Evolutionary conservation across 2,888 invertebrate genomes (phyloP).

Genomic region (Strigamia transsilvanica): DNA sequence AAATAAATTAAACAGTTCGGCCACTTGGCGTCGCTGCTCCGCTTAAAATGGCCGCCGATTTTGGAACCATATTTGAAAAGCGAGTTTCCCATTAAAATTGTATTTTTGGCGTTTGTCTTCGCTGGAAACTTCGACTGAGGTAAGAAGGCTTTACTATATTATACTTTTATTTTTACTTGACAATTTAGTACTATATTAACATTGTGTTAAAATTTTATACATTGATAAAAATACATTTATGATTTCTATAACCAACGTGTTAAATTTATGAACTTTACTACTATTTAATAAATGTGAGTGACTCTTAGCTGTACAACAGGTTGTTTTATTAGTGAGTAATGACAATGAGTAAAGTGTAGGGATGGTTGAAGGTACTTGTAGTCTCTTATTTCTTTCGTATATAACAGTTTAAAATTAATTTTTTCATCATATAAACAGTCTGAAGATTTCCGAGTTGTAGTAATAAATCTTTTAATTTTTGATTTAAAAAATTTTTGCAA

Average conservation of each 20-base stretch:
- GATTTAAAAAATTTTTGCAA: too few relatives aligned
- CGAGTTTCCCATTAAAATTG: too few relatives aligned
- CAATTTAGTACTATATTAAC: not conserved
- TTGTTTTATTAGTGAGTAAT: not conserved
- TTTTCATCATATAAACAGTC: too few relatives aligned
- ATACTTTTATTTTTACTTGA: not conserved
- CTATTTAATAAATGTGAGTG: not conserved
- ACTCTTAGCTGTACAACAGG: not conserved
- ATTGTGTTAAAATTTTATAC: constrained; percentile 10
- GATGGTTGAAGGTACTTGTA: not conserved
- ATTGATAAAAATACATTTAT: constrained; percentile 20
- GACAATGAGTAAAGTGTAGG: not conserved
- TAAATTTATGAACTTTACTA: not conserved
- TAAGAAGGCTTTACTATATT: too few relatives aligned
- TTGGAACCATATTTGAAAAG: too few relatives aligned
- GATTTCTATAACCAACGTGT: constrained; percentile 2
- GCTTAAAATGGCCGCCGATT: too few relatives aligned
- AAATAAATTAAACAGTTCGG: too few relatives aligned
- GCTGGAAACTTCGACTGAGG: too few relatives aligned
- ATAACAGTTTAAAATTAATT: not conserved
- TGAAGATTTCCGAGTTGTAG: too few relatives aligned
- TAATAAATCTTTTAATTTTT: too few relatives aligned
- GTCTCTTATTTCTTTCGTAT: not conserved
- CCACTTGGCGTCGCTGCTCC: too few relatives aligned
- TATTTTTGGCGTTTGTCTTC: too few relatives aligned